Conservation (phyloP, 2,797 vertebrate species). For the Acrossocheilus wenchowensis region DNA sequence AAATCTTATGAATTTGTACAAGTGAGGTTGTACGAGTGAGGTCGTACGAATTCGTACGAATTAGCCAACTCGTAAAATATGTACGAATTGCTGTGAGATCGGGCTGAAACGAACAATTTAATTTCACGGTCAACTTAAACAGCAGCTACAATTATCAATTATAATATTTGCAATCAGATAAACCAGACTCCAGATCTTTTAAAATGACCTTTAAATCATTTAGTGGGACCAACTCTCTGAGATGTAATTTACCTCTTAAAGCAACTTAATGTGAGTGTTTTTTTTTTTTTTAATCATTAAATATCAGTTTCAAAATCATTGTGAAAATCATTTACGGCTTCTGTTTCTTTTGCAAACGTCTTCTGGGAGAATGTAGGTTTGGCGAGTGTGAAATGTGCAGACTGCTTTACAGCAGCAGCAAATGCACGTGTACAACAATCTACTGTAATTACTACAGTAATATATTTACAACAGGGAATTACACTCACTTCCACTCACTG, state of each 20-base stretch:
- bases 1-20: too few relatives aligned
- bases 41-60: too few relatives aligned
- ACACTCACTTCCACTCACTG: too few relatives aligned
- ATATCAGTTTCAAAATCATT: neutral
- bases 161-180: neutral
- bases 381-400: neutral
- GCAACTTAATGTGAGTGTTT: neutral
- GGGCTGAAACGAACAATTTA: neutral
- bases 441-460: too few relatives aligned
- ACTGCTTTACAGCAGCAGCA: too few relatives aligned
- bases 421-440: too few relatives aligned
- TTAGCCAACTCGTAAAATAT: too few relatives aligned
- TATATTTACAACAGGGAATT: too few relatives aligned
- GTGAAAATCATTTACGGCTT: neutral
- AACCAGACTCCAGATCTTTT: neutral
- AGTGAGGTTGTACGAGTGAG: too few relatives aligned
- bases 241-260: neutral
- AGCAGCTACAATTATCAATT: neutral
- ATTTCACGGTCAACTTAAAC: neutral
- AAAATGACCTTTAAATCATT: neutral
- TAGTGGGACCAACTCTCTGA: neutral
- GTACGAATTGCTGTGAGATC: too few relatives aligned
- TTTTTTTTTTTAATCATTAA: neutral
- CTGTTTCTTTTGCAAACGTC: neutral
- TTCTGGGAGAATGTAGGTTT: neutral